Conservation (phyloP, 1,140 invertebrate genomes). For the Drosophila bocqueti region DNA sequence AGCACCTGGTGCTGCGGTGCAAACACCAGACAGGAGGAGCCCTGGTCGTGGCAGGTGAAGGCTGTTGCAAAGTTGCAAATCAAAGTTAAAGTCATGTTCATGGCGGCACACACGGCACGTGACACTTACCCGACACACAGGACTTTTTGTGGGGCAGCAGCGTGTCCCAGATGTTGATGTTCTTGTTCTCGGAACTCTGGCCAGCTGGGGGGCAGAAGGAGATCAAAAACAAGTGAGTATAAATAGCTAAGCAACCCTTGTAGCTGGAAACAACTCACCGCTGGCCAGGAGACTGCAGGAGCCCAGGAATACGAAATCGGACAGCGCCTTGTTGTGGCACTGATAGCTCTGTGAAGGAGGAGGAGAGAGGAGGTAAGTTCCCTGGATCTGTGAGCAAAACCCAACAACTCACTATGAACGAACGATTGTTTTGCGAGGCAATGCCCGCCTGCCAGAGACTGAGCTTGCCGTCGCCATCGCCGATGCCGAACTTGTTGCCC, state of each 20-base stretch:
- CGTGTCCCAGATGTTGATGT: constrained; percentile 99
- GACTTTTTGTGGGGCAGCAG: constrained; percentile 97
- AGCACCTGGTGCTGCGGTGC: constrained; percentile 96
- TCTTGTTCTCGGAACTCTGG: constrained; percentile 97
- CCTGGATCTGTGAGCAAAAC: too few species aligned
- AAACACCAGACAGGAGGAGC: constrained; percentile 94
- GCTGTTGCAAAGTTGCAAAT: constrained; percentile 85
- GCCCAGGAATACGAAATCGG: constrained; percentile 98
- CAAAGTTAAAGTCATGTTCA: too few species aligned
- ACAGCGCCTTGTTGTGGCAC: constrained; percentile 98
- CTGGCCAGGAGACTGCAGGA: constrained; percentile 99
- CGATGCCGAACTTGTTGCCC: constrained; percentile 99
- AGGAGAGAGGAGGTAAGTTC: too few species aligned
- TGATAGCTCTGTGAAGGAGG: constrained; percentile 92
- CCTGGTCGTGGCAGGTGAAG: constrained; percentile 97
- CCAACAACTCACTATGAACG: constrained; percentile 96
- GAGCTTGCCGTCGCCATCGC: constrained; percentile 95
- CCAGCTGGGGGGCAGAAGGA: constrained; percentile 88
- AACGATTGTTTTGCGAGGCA: constrained; percentile 92
- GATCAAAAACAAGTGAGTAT: not conserved
- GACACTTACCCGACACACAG: constrained; percentile 90
- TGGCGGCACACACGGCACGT: too few species aligned
- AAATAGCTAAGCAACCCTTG: too few species aligned
- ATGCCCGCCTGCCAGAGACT: constrained; percentile 97
- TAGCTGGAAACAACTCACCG: constrained; percentile 80